Base-by-base conservation (phyloP, 92 coral and sea anemone genomes). In the Epizoanthus scotinus region DNA sequence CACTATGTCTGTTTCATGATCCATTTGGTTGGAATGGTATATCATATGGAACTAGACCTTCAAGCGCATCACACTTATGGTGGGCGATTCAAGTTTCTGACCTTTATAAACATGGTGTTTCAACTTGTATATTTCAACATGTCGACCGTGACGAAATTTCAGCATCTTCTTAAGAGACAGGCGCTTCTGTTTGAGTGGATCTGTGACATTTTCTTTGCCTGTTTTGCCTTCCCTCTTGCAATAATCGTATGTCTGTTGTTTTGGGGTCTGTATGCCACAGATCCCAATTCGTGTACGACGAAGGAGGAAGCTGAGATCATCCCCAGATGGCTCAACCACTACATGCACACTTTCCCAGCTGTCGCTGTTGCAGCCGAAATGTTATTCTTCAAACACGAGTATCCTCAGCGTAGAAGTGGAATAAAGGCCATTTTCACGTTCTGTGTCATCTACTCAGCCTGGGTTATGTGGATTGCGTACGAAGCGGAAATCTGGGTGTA, bases 21-120 rank as follows among this genome's bases (percentile, higher is more conserved):
- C 5, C 85, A 87, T 50, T 71, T 96, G 10, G 74, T 87, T 47
- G 96, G 97, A 28, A 67, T 96, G 53, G 82, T 90, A 19, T 93
- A 86, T 77, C 90, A 96, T 67, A 60, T 88, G 2, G 91, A 89
- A 84, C 87, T 96, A 64, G 87, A 94, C 49, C 83, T 91, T 2
- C 86, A 92, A 55, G 88, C 87, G 8, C 94, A 96, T 74, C 65
- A 82, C 21, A 86, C 74, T 0, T 96, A 94, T 53, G 94, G 98
- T 5, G 99, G 99, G 22, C 84, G 99, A 77, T 91, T 91, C 84
- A 96, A 96, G 88, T 96, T 80, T 73, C 77, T 96, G 52, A 96
- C 99, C 1, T 93, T 91, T 54, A 82, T 91, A 18, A 96, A 94
- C 85, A 93, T 96, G 94, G 26, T 96, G 63, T 63, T 91, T 53